Percentiles rank a stretch among this genome's conserved stretches.
These are phyloP conservation scores for Euspilapteryx auroguttella DNA, from an alignment of 2,888 invertebrate species.

Conservation along the genomic window DNA sequence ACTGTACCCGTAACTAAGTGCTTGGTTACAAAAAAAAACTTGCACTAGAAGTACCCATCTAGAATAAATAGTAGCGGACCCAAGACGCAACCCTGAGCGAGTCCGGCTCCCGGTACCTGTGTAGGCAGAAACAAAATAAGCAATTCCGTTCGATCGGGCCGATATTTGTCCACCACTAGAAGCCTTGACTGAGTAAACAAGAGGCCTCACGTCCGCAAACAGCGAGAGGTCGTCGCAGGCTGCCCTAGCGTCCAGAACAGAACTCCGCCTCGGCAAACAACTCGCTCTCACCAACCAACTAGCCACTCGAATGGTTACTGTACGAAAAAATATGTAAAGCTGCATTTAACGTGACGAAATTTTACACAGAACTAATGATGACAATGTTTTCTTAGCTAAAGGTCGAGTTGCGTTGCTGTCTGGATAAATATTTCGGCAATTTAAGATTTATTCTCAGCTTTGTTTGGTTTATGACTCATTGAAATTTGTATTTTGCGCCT, in stretches of 20 bases:
- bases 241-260: no score
- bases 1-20: constrained; percentile 27
- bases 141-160: constrained; percentile 57
- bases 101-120: constrained; percentile 38
- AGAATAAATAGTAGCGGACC: constrained; percentile 23
- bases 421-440: no score
- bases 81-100: constrained; percentile 30
- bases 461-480: no score
- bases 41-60: constrained; percentile 23
- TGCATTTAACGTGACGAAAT: constrained; percentile 1
- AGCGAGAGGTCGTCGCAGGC: constrained; percentile 48
- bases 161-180: constrained; percentile 57
- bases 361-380: no score
- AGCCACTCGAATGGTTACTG: constrained; percentile 5
- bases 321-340: no score
- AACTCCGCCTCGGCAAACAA: no score
- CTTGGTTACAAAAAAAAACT: constrained; percentile 31
- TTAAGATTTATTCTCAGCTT: no score
- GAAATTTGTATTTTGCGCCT: no score
- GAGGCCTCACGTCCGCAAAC: constrained; percentile 57
- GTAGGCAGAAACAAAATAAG: constrained; percentile 60
- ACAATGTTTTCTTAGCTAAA: no score
- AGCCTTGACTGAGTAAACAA: constrained; percentile 54
- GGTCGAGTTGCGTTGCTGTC: no score
- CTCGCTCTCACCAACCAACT: constrained; percentile 4